These are phyloP conservation scores for Pyralis farinalis DNA, from an alignment of 2,888 invertebrate genomes.

Conservation along the genomic window DNA sequence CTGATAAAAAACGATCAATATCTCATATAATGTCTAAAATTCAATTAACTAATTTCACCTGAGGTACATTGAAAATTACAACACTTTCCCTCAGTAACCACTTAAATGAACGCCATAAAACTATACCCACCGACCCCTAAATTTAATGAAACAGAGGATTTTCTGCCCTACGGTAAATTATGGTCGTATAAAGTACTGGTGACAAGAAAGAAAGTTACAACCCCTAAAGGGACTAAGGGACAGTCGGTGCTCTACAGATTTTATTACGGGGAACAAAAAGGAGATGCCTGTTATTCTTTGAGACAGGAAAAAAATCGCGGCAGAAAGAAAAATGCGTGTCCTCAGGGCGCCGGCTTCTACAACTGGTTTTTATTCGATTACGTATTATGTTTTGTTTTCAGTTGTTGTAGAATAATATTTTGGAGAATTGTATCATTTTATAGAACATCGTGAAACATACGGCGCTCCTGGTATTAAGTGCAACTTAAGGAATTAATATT, in stretches of 20 bases:
- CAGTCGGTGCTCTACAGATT: constrained; percentile 42
- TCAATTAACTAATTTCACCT: not conserved
- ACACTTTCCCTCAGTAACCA: constrained; percentile 3
- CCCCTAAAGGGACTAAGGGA: constrained; percentile 59
- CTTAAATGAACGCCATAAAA: constrained; percentile 33
- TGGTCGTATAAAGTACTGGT: constrained; percentile 64
- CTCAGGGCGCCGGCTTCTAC: constrained; percentile 11
- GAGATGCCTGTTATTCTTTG: constrained; percentile 44
- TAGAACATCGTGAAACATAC: too few species aligned
- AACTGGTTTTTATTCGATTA: constrained; percentile 17
- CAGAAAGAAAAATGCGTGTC: constrained; percentile 29
- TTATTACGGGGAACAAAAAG: constrained; percentile 62
- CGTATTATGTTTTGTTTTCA: constrained; percentile 1
- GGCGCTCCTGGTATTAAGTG: too few species aligned
- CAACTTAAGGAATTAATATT: too few species aligned
- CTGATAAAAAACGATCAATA: too few species aligned
- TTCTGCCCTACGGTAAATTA: constrained; percentile 51
- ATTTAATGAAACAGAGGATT: constrained; percentile 60
- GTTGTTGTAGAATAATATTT: not conserved
- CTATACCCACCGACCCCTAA: constrained; percentile 31
- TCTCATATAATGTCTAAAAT: too few species aligned
- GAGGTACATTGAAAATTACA: not conserved
- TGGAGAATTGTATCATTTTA: too few species aligned
- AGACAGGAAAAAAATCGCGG: constrained; percentile 46
- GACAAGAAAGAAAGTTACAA: constrained; percentile 65